Evolutionary conservation across 2,888 invertebrate genomes (phyloP).

Genomic region (Eupithecia pulchellata): DNA sequence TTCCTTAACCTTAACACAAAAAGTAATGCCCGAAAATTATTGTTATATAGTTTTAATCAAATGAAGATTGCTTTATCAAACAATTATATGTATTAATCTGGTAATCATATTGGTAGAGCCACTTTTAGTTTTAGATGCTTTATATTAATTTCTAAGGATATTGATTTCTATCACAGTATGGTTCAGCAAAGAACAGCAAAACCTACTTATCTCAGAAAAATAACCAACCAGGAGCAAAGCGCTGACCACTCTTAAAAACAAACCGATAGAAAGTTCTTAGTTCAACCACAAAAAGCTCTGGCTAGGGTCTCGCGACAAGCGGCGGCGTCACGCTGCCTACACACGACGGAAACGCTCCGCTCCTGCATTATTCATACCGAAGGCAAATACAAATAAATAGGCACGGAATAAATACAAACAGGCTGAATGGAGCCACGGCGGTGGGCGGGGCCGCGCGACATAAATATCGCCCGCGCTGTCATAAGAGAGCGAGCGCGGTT

Average conservation of each 20-base stretch:
- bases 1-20: neutral
- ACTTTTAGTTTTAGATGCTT: neutral
- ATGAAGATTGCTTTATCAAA: neutral
- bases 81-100: neutral
- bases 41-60: neutral
- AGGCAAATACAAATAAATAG: constrained; percentile 85
- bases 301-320: constrained; percentile 57
- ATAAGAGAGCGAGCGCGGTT: constrained; percentile 75
- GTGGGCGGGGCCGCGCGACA: constrained; percentile 83
- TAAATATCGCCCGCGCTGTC: constrained; percentile 82
- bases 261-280: constrained; percentile 19
- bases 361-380: constrained; percentile 84
- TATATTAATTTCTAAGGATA: neutral
- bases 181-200: neutral
- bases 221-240: neutral
- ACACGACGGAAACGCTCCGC: constrained; percentile 83
- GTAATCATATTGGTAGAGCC: neutral
- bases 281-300: constrained; percentile 27
- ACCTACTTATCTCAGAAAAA: too few relatives aligned
- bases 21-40: neutral
- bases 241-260: constrained; percentile 13
- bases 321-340: constrained; percentile 83
- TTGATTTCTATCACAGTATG: neutral
- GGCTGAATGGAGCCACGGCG: constrained; percentile 82
- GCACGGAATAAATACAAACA: constrained; percentile 85